Base-by-base conservation (phyloP, 2,113 vertebrate genomes). In the Gila orcuttii region DNA sequence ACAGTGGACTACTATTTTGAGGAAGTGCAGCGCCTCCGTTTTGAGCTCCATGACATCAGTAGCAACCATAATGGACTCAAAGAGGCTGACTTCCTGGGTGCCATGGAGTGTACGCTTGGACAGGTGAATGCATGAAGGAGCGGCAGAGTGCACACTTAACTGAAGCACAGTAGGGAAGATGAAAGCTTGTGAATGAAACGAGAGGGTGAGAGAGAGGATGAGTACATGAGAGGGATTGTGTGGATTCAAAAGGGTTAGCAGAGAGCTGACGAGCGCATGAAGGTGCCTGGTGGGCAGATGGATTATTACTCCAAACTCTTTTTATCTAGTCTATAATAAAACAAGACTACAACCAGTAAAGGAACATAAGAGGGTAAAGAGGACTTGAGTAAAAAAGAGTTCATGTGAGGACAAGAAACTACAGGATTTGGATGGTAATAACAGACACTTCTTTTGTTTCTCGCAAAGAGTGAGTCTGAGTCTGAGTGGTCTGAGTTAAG, bases 1-100 rank as follows among this genome's bases (percentile, higher is more conserved):
- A 96, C 97, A 0, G 97, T 99, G 91, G 98, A 99, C 87, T 99
- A 97, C 90, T 99, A 99, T 87, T 99, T 99, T 66, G 98, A 99
- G 90, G 98, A 99, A 89, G 97, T 99, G n/a, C 98, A 99, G 90
- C 94, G 97, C 60, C 90, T 99, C 71, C 92, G 98, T 1, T 98
- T 97, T 89, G 98, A 99, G 84, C 97, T 99, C 60, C 97, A 98
- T 4, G 97, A 99, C 90, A 99, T 99, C 71, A 98, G 97, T 94
- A 97, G 96, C 88, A 97, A 96, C 81, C 97, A 98, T 93, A 98
- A 99, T 2, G 98, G 97, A 71, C 94, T 99, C 79, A 97, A 98
- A 81, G 98, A 99, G 80, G 96, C 97, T 0, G 98, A 99, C 92
- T 99, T 99, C 87, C 95, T 99, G 1, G 98, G 98, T 17, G 93